These are phyloP conservation scores for Cosmopolites sordidus DNA, from an alignment of 2,888 invertebrate genomes.

Conservation along the genomic window DNA sequence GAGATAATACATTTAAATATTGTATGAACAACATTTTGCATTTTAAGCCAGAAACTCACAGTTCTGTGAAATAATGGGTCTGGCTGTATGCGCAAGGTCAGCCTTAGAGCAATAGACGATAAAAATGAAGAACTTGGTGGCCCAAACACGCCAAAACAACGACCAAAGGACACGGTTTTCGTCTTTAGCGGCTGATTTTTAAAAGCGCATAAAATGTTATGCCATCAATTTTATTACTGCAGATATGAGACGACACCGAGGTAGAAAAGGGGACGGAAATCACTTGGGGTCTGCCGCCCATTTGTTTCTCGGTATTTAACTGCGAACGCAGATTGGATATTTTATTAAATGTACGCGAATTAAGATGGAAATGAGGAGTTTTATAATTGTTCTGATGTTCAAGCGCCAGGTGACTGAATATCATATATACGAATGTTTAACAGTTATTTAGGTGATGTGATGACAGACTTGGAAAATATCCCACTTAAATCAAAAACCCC, in stretches of 20 bases:
- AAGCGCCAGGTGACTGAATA: neutral
- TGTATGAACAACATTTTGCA: no score
- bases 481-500: no score
- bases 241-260: slow-evolving; percentile 19
- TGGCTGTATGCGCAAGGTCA: slow-evolving; percentile 25
- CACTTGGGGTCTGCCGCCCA: slow-evolving; percentile 17
- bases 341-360: neutral
- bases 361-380: neutral
- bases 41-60: no score
- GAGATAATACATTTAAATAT: no score
- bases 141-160: slow-evolving; percentile 25
- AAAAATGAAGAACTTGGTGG: slow-evolving; percentile 26
- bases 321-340: neutral
- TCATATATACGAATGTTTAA: no score
- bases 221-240: slow-evolving; percentile 28
- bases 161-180: slow-evolving; percentile 26
- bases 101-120: slow-evolving; percentile 26
- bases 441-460: no score
- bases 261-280: slow-evolving; percentile 10
- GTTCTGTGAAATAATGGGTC: no score
- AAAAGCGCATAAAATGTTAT: slow-evolving; percentile 27
- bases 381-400: neutral
- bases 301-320: slow-evolving; percentile 9
- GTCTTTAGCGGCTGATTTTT: slow-evolving; percentile 28
- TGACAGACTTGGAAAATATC: no score